phyloP scores from a whole-genome alignment of 2,888 invertebrate species.

The Hydropsyche betteni region DNA sequence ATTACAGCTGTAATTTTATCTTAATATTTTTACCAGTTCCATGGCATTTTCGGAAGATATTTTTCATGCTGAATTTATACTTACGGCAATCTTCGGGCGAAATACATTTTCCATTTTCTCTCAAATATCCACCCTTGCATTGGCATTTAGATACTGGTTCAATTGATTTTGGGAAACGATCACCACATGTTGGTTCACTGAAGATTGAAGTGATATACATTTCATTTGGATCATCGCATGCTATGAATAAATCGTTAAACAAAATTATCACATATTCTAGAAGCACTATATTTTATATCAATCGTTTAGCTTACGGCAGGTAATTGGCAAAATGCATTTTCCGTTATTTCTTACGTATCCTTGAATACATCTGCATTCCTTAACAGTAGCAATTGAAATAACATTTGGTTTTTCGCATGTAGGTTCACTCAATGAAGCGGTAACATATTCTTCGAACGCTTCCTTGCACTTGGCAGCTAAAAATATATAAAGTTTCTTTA shows the following conservation, averaged over 20 bases:
- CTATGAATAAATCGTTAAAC: neutral
- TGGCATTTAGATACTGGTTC: conserved; percentile 2
- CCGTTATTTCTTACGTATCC: conserved; percentile 28
- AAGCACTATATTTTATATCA: neutral
- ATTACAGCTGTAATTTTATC: conserved; percentile 11
- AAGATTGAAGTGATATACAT: neutral
- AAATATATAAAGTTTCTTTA: neutral
- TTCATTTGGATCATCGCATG: conserved; percentile 16
- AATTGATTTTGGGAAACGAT: neutral
- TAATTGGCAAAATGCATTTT: conserved; percentile 10
- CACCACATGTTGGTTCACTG: conserved; percentile 24
- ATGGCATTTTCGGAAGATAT: neutral
- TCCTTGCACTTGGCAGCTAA: conserved; percentile 15
- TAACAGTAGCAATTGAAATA: neutral
- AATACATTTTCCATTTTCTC: conserved; percentile 29
- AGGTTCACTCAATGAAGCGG: neutral
- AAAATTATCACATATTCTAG: too few relatives aligned
- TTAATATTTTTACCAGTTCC: neutral
- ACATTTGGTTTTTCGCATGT: conserved; percentile 18
- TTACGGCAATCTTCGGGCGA: conserved; percentile 28
- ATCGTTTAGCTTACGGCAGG: conserved; percentile 11
- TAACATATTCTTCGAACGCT: conserved; percentile 22
- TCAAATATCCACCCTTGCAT: conserved; percentile 10
- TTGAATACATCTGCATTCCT: conserved; percentile 24
- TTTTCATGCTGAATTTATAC: neutral